A percentile compares a stretch with the other conserved stretches of the same genome.
phyloP scores from a whole-genome alignment of 2,888 invertebrate genomes.

The Conus canariensis region DNA sequence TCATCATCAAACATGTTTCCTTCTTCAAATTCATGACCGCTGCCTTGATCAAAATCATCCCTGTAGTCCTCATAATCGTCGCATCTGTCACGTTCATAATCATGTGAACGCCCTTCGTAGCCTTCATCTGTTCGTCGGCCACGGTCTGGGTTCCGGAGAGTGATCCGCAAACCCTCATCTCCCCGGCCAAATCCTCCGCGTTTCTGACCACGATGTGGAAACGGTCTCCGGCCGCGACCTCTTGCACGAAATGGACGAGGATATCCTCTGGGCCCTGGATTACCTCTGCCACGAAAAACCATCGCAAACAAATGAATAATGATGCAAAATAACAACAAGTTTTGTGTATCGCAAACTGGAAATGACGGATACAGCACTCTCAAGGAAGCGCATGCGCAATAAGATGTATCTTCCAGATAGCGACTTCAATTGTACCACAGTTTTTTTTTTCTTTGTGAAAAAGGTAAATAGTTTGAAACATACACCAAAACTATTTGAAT shows the following conservation, averaged over 20 bases:
- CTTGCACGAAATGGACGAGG: constrained; percentile 53
- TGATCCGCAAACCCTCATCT: constrained; percentile 43
- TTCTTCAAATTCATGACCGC: constrained; percentile 32
- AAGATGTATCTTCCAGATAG: not conserved
- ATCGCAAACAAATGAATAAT: constrained; percentile 3
- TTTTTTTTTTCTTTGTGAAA: not conserved
- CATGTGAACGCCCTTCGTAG: not conserved
- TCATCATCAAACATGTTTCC: not conserved
- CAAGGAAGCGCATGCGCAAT: constrained; percentile 32
- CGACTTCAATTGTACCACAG: not conserved
- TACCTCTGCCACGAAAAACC: constrained; percentile 37
- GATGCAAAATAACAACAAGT: not conserved
- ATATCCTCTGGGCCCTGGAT: constrained; percentile 16
- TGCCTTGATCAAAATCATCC: constrained; percentile 41
- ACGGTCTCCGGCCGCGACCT: constrained; percentile 53
- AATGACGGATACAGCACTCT: not conserved
- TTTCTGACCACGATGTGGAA: constrained; percentile 48
- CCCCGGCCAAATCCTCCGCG: constrained; percentile 51
- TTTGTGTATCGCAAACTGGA: not conserved
- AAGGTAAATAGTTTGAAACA: not conserved
- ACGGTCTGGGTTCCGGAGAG: constrained; percentile 39
- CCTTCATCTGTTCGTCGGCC: constrained; percentile 12
- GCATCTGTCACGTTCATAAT: constrained; percentile 40
- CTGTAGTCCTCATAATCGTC: constrained; percentile 31
- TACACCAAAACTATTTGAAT: not conserved